Evolutionary conservation across 1,140 invertebrate genomes (phyloP).

Genomic region (Steinernema feltiae): DNA sequence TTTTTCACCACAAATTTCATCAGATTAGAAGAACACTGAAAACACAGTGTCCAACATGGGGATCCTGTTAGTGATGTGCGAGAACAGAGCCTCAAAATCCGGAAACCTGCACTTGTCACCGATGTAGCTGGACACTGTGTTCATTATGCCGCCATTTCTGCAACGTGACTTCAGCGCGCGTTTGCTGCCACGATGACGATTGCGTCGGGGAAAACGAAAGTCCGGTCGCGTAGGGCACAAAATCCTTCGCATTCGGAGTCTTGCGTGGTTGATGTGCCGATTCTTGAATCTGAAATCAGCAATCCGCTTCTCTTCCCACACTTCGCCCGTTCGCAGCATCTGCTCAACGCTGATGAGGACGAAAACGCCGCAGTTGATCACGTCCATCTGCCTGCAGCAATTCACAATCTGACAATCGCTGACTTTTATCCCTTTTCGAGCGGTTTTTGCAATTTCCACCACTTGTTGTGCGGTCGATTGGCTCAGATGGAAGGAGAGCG

Average conservation of each 20-base stretch:
- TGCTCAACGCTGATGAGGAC: neutral
- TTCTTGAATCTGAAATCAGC: neutral
- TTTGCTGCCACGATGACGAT: too few relatives aligned
- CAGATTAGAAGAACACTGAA: too few relatives aligned
- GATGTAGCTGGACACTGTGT: too few relatives aligned
- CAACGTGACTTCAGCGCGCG: too few relatives aligned
- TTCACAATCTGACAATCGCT: neutral
- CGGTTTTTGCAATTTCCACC: neutral
- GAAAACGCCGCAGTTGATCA: neutral
- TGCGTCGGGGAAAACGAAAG: too few relatives aligned
- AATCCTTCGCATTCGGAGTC: neutral
- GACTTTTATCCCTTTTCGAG: neutral
- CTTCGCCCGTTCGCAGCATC: neutral
- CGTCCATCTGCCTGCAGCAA: neutral
- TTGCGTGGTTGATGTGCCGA: neutral
- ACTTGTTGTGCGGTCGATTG: neutral
- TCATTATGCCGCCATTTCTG: too few relatives aligned
- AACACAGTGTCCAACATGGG: too few relatives aligned
- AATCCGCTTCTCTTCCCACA: neutral
- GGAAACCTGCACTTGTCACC: too few relatives aligned
- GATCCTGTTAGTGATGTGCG: too few relatives aligned
- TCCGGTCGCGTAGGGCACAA: too few relatives aligned
- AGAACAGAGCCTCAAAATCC: too few relatives aligned
- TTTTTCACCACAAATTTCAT: too few relatives aligned
- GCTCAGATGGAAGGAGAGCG: neutral